phyloP scores from a whole-genome alignment of 2,888 invertebrate species.

The Nomada flava region DNA sequence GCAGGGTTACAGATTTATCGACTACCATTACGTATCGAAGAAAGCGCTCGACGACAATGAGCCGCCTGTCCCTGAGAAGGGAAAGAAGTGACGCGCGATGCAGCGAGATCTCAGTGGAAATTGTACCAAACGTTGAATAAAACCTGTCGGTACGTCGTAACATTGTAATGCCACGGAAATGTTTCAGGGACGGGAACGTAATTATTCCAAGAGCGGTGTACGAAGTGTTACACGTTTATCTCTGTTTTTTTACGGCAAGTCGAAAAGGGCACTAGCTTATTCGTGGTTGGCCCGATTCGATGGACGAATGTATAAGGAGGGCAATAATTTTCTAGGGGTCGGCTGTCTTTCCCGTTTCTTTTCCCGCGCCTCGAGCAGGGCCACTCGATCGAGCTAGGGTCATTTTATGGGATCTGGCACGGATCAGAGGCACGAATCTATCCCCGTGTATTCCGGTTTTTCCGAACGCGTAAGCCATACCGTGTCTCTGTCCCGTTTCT shows the following conservation, averaged over 20 bases:
- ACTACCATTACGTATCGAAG: slow-evolving; percentile 86
- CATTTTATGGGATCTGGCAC: slow-evolving; percentile 82
- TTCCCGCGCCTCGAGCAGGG: slow-evolving; percentile 62
- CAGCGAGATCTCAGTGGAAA: background rate
- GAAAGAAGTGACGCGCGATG: background rate
- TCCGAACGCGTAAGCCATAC: slow-evolving; percentile 74
- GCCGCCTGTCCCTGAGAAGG: background rate
- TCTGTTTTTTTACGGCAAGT: background rate
- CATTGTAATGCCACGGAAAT: no score
- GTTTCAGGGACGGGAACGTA: no score
- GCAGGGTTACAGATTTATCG: slow-evolving; percentile 88
- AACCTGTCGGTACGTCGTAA: background rate
- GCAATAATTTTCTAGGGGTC: slow-evolving; percentile 80
- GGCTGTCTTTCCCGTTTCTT: slow-evolving; percentile 34
- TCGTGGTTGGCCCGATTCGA: slow-evolving; percentile 74
- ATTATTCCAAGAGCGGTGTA: background rate
- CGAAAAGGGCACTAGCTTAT: slow-evolving; percentile 72
- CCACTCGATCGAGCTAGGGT: slow-evolving; percentile 73
- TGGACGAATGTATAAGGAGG: slow-evolving; percentile 82
- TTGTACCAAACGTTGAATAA: background rate
- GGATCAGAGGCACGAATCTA: slow-evolving; percentile 78
- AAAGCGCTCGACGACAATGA: background rate
- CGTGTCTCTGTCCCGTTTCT: slow-evolving; percentile 49
- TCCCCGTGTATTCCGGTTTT: slow-evolving; percentile 70
- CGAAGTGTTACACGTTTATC: background rate